Evolutionary conservation across 2,113 vertebrate genomes (phyloP).

Genomic region (Todiramphus saurophagus): DNA sequence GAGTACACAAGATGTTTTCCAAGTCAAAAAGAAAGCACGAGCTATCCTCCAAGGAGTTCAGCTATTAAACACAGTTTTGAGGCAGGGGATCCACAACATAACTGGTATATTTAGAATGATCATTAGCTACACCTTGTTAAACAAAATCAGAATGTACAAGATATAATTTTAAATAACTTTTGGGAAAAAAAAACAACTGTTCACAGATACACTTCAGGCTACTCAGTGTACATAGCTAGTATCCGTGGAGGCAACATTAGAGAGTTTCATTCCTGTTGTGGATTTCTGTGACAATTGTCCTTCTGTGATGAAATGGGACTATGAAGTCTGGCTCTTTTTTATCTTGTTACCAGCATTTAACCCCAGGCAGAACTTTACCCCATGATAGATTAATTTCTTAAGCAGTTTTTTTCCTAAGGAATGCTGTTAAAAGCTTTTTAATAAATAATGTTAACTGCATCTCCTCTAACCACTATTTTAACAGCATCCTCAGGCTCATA

Average conservation of each 20-base stretch:
- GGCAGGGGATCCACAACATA: neutral
- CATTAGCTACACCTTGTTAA: neutral
- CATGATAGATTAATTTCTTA: neutral
- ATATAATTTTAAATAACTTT: neutral
- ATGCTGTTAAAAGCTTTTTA: slow-evolving; percentile 25
- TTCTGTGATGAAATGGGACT: neutral
- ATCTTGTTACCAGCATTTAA: slow-evolving; percentile 13
- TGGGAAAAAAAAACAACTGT: neutral
- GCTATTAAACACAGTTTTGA: neutral
- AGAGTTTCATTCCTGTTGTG: neutral
- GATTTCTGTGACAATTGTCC: neutral
- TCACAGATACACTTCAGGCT: neutral
- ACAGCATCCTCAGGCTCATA: neutral
- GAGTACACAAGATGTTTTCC: neutral
- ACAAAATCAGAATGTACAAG: neutral
- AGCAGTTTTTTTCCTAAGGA: neutral
- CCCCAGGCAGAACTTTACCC: neutral
- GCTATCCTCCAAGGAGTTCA: neutral
- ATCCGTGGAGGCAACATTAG: neutral
- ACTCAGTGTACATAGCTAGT: neutral
- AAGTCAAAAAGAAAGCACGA: neutral
- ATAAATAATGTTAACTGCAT: slow-evolving; percentile 35
- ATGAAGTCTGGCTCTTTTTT: neutral
- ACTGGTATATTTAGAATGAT: neutral
- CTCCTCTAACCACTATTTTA: slow-evolving; percentile 3